These are phyloP conservation scores for Notospermus geniculatus DNA, from an alignment of 1,140 invertebrate genomes.

Conservation along the genomic window DNA sequence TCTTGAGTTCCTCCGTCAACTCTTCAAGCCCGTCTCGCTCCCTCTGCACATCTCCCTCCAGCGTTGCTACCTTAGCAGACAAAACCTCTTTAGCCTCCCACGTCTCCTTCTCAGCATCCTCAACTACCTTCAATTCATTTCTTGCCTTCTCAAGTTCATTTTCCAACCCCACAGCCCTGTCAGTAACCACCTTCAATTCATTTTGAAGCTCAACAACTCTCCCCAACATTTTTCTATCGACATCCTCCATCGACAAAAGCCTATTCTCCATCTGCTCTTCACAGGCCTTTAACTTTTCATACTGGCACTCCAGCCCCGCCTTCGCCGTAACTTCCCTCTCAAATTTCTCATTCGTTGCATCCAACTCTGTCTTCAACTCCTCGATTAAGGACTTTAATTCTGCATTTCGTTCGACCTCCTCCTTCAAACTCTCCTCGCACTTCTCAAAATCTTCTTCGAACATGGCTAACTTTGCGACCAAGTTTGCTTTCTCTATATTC, in stretches of 20 bases:
- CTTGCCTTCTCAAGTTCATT: not conserved
- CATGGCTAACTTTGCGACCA: not conserved
- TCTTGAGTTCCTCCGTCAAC: too few species aligned
- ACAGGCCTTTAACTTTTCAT: conserved; percentile 1
- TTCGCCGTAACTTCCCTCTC: not conserved
- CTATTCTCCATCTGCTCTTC: conserved; percentile 12
- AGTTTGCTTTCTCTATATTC: not conserved
- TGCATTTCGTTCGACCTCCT: not conserved
- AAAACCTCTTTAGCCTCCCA: not conserved
- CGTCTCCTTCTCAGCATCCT: not conserved
- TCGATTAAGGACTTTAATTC: not conserved
- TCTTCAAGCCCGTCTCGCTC: conserved; percentile 8
- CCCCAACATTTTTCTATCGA: too few species aligned
- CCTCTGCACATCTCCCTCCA: not conserved
- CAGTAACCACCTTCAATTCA: too few species aligned
- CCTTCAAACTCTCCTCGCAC: not conserved
- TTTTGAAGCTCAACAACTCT: too few species aligned
- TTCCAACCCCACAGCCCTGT: too few species aligned
- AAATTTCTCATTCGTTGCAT: not conserved
- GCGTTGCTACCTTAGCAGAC: not conserved
- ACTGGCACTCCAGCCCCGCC: not conserved
- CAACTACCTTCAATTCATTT: not conserved
- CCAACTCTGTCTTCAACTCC: not conserved
- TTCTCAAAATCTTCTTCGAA: conserved; percentile 11
- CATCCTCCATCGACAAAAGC: too few species aligned